Evolutionary conservation across 2,113 vertebrate genomes (phyloP), one percentile per base, ranked within the genome.

Genomic region (Esox niger): DNA sequence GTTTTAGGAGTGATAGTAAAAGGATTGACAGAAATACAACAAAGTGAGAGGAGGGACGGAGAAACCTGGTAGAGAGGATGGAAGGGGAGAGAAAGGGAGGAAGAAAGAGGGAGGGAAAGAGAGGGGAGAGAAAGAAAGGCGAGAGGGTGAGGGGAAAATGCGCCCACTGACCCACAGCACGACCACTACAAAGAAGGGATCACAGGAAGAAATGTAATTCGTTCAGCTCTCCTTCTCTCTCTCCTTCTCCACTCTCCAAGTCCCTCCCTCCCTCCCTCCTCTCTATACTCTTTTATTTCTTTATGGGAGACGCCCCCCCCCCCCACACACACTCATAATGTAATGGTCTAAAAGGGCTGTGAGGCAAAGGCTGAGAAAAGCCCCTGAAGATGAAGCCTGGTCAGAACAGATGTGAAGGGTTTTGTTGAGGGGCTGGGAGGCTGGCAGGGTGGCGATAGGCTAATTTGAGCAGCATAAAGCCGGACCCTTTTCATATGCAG

Each of bases 401-500:
- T 84, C 79, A 54, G 73, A 90, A 89, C 90, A 93, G 90, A 91
- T 91, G 90, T 79, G 81, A 86, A 69, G 0, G 59, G 84, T 86
- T 90, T 91, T 92, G 90, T 90, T 83, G 62, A 66, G 8, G 75
- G 63, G 83, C 76, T 79, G 74, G 72, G 86, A 88, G 85, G 86
- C 84, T 84, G 84, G 85, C 61, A 4, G 85, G 86, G 80, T 85
- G 73, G 84, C 33, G 74, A 74, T 84, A 88, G 89, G 90, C 89
- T 91, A 88, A 90, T 89, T 86, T 88, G 88, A 88, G 80, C 77
- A 0, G 0, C 83, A 84, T 85, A 89, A 86, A 87, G 82, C 88
- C 83, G 62, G 30, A 30, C 67, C 68, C 75, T 84, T 93, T 94
- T 94, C 91, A 91, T 80, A 92, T 91, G 91, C 88, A 93, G 88